Base-by-base conservation (phyloP, 1,140 invertebrate species). In the Euborellia annulipes region DNA sequence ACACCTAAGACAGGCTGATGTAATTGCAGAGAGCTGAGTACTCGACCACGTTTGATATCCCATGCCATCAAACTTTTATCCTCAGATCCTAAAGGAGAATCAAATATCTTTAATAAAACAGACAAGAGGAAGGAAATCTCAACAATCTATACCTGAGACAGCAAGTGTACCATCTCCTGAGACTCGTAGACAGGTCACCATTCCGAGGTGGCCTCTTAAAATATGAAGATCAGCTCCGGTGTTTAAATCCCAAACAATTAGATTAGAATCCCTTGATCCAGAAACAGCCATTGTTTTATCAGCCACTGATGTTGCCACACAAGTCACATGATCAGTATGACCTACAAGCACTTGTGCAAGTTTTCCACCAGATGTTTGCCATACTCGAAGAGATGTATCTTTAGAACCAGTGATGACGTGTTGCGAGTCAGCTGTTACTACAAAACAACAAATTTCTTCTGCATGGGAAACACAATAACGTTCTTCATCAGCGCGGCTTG, bases 371-470 rank as follows among this genome's bases (percentile, higher is more conserved):
- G 78, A 72, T 9, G 88, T 66, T 63, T 89, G 81, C 83, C 83
- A 88, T 1, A 90, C 82, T 67, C 89, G 89, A 0, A 89, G 64
- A 2, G 85, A 88, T 75, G 80, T 83, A 55, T 90, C 85, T 55
- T 79, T 71, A 0, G 84, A 88, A 0, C 85, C 85, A 0, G 85
- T 89, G 32, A 89, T 82, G 3, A 88, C 67, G 46, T 82, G 79
- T 38, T 81, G 70, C 2, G 82, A 85, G 60, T 88, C 85, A 1
- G 78, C 73, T 2, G 82, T 87, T 16, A 85, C 70, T 4, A 80
- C 81, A 48, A 85, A 78, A 57, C 84, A 88, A 0, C 81, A 85
- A 38, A 90, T 82, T 30, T 82, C 74, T 56, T 87, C 84, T 1
- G 79, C 80, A 60, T 90, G 85, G 42, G 77, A 82, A 0, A 90